Base-by-base conservation (phyloP, 2,888 invertebrate genomes). In the Hemistola chrysoprasaria region DNA sequence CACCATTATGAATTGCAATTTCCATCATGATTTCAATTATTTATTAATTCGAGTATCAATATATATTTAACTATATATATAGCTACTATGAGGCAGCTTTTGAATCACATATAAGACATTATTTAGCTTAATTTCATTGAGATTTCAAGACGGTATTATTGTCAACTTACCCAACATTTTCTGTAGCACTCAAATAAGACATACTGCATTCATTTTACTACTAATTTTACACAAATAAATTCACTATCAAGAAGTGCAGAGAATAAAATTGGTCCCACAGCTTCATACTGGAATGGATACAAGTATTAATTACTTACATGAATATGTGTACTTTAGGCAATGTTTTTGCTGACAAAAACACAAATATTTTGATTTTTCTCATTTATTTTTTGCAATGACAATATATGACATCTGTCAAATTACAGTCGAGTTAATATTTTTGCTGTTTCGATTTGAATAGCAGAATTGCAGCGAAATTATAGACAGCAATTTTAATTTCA, bases 151-250 rank as follows among this genome's bases (percentile, higher is more conserved):
- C 16, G 6, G 8, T 16, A 27, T 24, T 16, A 27, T 24, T 43
- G 16, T 26, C 3, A 45, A 67, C 86, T 79, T 60, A 90, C 90
- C 88, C 87, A 71, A 89, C 86, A 84, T 87, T 90, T 84, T 88
- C 89, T 62, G 89, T 75, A 62, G 89, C 71, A 70, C 89, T 90
- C 84, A 90, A 80, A 83, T 78, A 90, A 75, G 90, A 90, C 90
- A 90, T 90, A 69, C 57, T 89, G 81, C 64, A 68, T 73, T 78
- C 88, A 88, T 89, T 81, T 81, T 87, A 82, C 67, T 75, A 75
- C 75, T 71, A 74, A 68, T 57, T n/a, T 67, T 56, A 68, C 66
- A 71, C 56, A 74, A 75, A 73, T 58, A 71, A 73, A 62, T 56
- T 53, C 64, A 66, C 54, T 68, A 69, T 60, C 62, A 67, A 59